Conservation (phyloP, 2,797 vertebrate genomes). For the Centropyge bicolor region DNA sequence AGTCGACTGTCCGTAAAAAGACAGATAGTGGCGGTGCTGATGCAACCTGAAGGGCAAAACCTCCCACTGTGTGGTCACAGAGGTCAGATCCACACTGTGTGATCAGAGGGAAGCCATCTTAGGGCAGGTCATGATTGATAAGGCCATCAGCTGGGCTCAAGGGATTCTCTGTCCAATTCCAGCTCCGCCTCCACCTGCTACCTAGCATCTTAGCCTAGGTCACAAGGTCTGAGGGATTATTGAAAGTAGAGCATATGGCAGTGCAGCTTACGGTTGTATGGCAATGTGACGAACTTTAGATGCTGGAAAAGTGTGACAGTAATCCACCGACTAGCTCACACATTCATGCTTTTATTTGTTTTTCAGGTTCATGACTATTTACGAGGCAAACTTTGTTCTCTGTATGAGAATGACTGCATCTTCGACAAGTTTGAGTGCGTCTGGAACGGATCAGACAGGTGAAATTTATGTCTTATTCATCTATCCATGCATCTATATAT, state of each 20-base stretch:
- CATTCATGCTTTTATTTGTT: constrained; percentile 19
- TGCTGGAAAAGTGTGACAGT: not conserved
- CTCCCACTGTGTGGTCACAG: constrained; percentile 72
- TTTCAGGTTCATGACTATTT: constrained; percentile 97
- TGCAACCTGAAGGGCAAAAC: constrained; percentile 68
- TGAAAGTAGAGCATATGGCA: constrained; percentile 67
- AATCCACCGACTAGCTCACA: not conserved
- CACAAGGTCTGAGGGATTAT: constrained; percentile 72
- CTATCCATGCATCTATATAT: not conserved
- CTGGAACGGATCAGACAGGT: constrained; percentile 99
- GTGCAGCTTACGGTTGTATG: constrained; percentile 50
- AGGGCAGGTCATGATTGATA: constrained; percentile 74
- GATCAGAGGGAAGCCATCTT: constrained; percentile 67
- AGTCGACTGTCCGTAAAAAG: constrained; percentile 63
- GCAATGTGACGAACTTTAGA: constrained; percentile 14
- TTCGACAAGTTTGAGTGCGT: constrained; percentile 99
- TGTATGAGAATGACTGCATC: constrained; percentile 99
- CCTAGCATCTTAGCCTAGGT: constrained; percentile 62
- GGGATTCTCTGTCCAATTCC: constrained; percentile 67
- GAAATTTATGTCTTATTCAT: constrained; percentile 48
- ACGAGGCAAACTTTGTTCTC: constrained; percentile 96
- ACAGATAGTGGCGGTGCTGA: constrained; percentile 58
- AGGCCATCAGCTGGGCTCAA: constrained; percentile 66
- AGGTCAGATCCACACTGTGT: constrained; percentile 68
- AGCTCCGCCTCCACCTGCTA: constrained; percentile 63